Percentiles rank a stretch among this genome's conserved stretches.
phyloP scores from a whole-genome alignment of 1,140 invertebrate species.

The Ganaspis sp. region DNA sequence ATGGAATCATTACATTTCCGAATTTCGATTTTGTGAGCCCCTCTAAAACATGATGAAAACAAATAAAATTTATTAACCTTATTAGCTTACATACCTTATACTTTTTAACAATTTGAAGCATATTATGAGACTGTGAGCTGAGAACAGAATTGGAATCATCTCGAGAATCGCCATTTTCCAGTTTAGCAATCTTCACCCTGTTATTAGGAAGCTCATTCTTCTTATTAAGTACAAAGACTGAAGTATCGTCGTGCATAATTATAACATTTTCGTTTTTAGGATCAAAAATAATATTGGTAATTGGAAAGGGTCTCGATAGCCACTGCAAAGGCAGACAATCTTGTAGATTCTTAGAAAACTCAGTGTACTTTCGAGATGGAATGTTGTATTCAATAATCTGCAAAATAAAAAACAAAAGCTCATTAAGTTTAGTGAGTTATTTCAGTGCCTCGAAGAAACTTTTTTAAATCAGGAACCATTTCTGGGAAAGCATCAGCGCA shows the following conservation, averaged over 20 bases:
- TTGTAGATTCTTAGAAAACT: slow-evolving; percentile 77
- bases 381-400: slow-evolving; percentile 85
- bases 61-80: slow-evolving; percentile 34
- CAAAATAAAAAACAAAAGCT: slow-evolving; percentile 47
- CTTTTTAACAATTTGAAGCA: slow-evolving; percentile 73
- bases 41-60: no score
- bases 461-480: slow-evolving; percentile 9
- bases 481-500: slow-evolving; percentile 9
- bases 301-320: slow-evolving; percentile 73
- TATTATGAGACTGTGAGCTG: slow-evolving; percentile 62
- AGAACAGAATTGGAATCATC: slow-evolving; percentile 68
- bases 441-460: slow-evolving; percentile 20
- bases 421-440: slow-evolving; percentile 36
- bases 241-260: slow-evolving; percentile 81
- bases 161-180: slow-evolving; percentile 66
- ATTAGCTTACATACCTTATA: slow-evolving; percentile 69
- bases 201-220: slow-evolving; percentile 67
- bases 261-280: slow-evolving; percentile 78
- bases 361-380: slow-evolving; percentile 75
- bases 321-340: slow-evolving; percentile 72
- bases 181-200: slow-evolving; percentile 67
- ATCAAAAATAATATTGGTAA: slow-evolving; percentile 79
- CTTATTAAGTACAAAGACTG: slow-evolving; percentile 81
- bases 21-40: no score
- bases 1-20: no score